Conservation (phyloP, 2,113 vertebrate species). For the Mesitornis unicolor region DNA sequence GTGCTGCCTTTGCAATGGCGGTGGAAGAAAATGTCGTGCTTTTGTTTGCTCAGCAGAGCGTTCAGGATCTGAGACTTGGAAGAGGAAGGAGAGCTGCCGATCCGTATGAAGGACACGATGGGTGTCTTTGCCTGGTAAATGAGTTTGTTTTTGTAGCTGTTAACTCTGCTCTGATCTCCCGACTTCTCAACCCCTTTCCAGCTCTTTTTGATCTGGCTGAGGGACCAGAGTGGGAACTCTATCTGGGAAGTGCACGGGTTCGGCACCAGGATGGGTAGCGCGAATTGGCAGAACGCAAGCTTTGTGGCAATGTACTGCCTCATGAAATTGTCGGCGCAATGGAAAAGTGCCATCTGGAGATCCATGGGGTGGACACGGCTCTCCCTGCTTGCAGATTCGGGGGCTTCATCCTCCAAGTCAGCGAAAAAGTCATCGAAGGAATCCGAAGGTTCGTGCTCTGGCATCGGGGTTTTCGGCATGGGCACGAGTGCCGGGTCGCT, state of each 20-base stretch:
- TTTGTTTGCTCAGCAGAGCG: slow-evolving; percentile 65
- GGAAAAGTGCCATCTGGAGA: slow-evolving; percentile 77
- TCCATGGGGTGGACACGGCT: slow-evolving; percentile 73
- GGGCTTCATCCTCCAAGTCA: neutral
- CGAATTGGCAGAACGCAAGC: slow-evolving; percentile 77
- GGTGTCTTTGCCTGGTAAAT: slow-evolving; percentile 62
- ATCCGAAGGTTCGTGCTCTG: neutral
- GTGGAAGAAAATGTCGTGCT: slow-evolving; percentile 73
- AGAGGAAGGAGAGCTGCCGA: slow-evolving; percentile 65
- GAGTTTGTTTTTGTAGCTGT: slow-evolving; percentile 48
- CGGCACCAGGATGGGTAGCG: slow-evolving; percentile 75
- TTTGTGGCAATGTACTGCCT: slow-evolving; percentile 72
- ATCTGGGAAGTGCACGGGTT: slow-evolving; percentile 40
- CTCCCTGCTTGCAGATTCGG: neutral
- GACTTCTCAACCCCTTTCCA: slow-evolving; percentile 50
- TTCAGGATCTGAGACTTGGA: slow-evolving; percentile 82
- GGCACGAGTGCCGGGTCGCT: neutral
- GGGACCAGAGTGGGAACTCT: slow-evolving; percentile 73
- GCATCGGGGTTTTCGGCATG: accelerated
- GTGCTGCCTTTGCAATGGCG: slow-evolving; percentile 67
- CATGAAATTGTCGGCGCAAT: slow-evolving; percentile 74
- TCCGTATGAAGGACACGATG: slow-evolving; percentile 72
- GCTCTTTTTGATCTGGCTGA: slow-evolving; percentile 73
- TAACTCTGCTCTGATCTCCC: neutral
- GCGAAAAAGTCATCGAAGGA: slow-evolving; percentile 24